phyloP scores from a whole-genome alignment of 2,113 vertebrate species.

The Silurus glanis region DNA sequence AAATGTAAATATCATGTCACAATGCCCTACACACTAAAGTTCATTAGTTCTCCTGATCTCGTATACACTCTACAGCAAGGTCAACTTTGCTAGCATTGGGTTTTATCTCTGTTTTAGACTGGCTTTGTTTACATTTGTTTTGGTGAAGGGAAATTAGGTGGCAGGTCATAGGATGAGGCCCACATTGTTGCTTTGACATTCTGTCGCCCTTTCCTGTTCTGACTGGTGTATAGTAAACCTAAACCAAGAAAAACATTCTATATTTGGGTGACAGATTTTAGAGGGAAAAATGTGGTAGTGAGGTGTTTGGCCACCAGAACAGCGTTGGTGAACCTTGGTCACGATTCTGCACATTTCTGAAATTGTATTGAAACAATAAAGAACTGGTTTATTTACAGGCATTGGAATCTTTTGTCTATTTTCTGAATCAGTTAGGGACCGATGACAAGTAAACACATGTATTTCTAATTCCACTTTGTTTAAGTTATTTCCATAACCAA shows the following conservation, averaged over 20 bases:
- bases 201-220: not conserved
- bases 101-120: not conserved
- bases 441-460: slow-evolving; percentile 15
- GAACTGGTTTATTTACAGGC: not conserved
- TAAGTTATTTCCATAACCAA: slow-evolving; percentile 20
- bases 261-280: not conserved
- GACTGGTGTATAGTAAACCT: not conserved
- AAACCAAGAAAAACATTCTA: not conserved
- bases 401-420: not conserved
- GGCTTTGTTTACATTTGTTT: slow-evolving; percentile 19
- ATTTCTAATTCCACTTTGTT: slow-evolving; percentile 17
- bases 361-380: not conserved
- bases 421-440: not conserved
- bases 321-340: not conserved
- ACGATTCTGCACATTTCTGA: not conserved
- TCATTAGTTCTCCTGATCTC: not conserved
- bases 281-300: too few species aligned
- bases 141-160: slow-evolving; percentile 7
- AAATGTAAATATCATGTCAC: not conserved
- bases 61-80: not conserved
- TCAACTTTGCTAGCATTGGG: not conserved
- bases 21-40: not conserved
- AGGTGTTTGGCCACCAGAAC: not conserved
- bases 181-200: not conserved
- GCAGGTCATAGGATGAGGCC: not conserved